Evolutionary conservation across 2,113 vertebrate species (phyloP).

Genomic region (Polypterus senegalus): DNA sequence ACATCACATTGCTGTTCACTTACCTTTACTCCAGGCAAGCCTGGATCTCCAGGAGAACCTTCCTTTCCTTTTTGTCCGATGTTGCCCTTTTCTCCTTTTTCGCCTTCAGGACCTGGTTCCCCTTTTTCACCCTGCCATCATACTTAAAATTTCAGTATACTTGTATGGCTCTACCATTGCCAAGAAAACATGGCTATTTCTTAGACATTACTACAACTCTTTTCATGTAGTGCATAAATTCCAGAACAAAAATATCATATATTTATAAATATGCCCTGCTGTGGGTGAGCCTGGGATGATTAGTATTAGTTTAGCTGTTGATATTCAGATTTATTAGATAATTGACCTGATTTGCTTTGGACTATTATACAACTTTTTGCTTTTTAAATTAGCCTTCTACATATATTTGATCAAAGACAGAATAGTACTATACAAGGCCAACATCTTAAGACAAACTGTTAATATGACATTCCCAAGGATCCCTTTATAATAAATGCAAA

Average conservation of each 20-base stretch:
- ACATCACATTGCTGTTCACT: constrained; percentile 29
- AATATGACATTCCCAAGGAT: too few species aligned
- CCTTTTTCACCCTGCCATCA: constrained; percentile 78
- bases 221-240: not conserved
- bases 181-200: not conserved
- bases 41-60: constrained; percentile 67
- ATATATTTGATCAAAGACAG: too few species aligned
- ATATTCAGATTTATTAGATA: too few species aligned
- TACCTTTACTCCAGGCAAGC: constrained; percentile 75
- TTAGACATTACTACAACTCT: not conserved
- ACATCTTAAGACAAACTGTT: too few species aligned
- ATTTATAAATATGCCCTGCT: too few species aligned
- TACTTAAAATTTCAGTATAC: not conserved
- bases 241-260: not conserved
- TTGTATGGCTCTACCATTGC: not conserved
- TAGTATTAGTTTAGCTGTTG: too few species aligned
- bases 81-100: constrained; percentile 76
- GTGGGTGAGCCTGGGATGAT: too few species aligned
- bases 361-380: too few species aligned
- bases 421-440: too few species aligned
- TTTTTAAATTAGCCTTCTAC: too few species aligned
- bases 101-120: constrained; percentile 78
- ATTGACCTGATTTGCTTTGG: too few species aligned
- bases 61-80: constrained; percentile 80
- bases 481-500: too few species aligned